These are phyloP conservation scores for Rhyacophila evoluta DNA, from an alignment of 2,888 invertebrate species.

Conservation along the genomic window DNA sequence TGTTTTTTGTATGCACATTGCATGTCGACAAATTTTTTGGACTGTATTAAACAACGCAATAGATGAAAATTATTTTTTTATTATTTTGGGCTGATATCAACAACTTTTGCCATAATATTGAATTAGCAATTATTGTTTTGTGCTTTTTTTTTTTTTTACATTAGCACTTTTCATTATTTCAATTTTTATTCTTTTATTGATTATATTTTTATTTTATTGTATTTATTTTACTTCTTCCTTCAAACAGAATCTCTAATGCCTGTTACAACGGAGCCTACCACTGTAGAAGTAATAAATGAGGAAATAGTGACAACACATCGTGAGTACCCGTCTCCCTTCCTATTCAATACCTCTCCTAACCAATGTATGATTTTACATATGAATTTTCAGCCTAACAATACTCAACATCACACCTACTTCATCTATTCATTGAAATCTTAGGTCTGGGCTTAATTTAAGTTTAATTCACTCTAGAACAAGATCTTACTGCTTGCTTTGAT, in stretches of 20 bases:
- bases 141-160: neutral
- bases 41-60: neutral
- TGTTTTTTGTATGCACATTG: constrained; percentile 37
- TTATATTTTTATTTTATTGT: constrained; percentile 43
- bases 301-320: constrained; percentile 50
- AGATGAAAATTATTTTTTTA: neutral
- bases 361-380: neutral
- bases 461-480: neutral
- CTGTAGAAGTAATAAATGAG: constrained; percentile 39
- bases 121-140: neutral
- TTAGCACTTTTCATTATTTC: constrained; percentile 31
- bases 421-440: constrained; percentile 26
- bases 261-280: constrained; percentile 40
- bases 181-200: constrained; percentile 36
- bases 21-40: neutral
- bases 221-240: constrained; percentile 42
- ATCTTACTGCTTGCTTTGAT: neutral
- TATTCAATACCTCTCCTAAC: constrained; percentile 28
- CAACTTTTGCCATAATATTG: neutral
- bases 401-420: constrained; percentile 25
- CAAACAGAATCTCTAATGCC: constrained; percentile 49
- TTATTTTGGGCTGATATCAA: neutral
- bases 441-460: constrained; percentile 30
- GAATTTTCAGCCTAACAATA: neutral
- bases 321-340: constrained; percentile 49